Evolutionary conservation across 2,113 vertebrate genomes (phyloP).

Genomic region (Phainopepla nitens): DNA sequence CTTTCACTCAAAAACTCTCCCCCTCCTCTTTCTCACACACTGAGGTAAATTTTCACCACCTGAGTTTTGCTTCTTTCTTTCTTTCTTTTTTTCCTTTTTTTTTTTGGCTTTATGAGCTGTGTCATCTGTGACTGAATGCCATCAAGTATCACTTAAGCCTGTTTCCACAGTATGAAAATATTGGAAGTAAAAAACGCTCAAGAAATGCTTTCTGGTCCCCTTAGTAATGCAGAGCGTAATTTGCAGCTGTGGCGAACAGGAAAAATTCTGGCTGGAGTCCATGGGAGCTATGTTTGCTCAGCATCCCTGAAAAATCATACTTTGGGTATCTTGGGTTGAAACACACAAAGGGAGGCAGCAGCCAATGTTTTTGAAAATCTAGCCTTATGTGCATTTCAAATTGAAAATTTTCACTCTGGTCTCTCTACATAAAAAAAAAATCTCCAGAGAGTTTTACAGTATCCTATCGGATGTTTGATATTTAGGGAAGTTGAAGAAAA

Average conservation of each 20-base stretch:
- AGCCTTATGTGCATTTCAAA: neutral
- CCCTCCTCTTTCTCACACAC: neutral
- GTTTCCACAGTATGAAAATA: constrained; percentile 4
- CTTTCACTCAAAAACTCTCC: neutral
- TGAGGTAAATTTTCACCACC: constrained; percentile 31
- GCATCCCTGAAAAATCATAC: neutral
- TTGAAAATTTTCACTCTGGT: neutral
- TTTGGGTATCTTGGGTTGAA: neutral
- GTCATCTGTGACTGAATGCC: neutral
- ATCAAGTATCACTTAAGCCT: constrained; percentile 13
- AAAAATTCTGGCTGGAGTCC: neutral
- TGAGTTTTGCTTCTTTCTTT: neutral
- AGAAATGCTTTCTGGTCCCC: neutral
- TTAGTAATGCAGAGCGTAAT: neutral
- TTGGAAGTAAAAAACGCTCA: neutral
- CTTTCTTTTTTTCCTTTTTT: too few species aligned
- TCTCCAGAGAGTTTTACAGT: neutral
- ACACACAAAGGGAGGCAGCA: neutral
- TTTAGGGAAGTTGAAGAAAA: neutral
- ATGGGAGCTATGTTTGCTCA: neutral
- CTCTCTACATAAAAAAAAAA: neutral
- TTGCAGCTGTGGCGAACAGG: neutral
- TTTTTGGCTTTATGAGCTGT: neutral
- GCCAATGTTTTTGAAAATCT: neutral
- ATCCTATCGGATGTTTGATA: neutral